phyloP scores from a whole-genome alignment of 2,888 invertebrate genomes.

The Parnassius glacialis region DNA sequence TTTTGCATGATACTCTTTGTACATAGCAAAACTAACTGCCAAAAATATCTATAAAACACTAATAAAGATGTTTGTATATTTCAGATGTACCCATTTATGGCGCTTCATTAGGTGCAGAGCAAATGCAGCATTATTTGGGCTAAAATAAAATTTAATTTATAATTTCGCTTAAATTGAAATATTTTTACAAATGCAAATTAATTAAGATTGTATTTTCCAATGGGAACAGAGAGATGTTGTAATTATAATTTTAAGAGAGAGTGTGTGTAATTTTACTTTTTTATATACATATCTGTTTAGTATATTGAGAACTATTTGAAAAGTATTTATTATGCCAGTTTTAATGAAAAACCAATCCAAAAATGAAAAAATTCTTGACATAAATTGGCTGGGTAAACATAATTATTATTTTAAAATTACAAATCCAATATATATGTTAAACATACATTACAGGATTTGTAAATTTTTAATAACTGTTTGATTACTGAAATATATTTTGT shows the following conservation, averaged over 20 bases:
- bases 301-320: too few species aligned
- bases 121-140: slow-evolving; percentile 62
- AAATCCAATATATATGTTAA: too few species aligned
- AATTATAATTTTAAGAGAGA: slow-evolving; percentile 21
- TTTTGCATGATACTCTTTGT: background rate
- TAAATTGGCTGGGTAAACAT: too few species aligned
- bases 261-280: background rate
- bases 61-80: slow-evolving; percentile 36
- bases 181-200: slow-evolving; percentile 1
- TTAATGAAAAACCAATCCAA: too few species aligned
- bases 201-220: background rate
- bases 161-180: slow-evolving; percentile 12
- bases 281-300: too few species aligned
- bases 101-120: slow-evolving; percentile 56
- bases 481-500: too few species aligned
- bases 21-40: background rate
- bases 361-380: too few species aligned
- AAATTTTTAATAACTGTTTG: too few species aligned
- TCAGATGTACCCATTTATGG: slow-evolving; percentile 63
- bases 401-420: too few species aligned
- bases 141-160: slow-evolving; percentile 33
- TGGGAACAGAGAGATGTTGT: slow-evolving; percentile 6
- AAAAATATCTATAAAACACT: background rate
- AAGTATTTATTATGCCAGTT: too few species aligned
- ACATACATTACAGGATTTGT: too few species aligned